Conservation (phyloP, 2,113 vertebrate genomes). For the Pelecanoides urinatrix region DNA sequence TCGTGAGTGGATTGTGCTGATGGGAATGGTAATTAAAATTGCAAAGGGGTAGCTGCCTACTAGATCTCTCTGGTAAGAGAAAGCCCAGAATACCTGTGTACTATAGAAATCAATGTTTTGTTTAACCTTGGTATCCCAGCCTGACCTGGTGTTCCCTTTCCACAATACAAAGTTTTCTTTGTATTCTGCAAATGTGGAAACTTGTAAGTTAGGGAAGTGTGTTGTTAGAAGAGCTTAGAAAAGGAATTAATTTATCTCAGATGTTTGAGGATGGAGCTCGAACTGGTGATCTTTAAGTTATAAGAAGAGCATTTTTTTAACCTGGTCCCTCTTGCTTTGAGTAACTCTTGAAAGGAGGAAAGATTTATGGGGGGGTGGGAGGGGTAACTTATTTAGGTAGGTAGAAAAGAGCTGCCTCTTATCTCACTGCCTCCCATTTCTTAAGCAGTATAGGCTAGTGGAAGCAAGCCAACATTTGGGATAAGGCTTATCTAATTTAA, state of each 20-base stretch:
- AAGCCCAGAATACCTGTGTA: background rate
- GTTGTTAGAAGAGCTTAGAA: background rate
- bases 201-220: background rate
- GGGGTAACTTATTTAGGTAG: background rate
- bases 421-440: background rate
- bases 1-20: accelerated
- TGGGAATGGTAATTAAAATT: background rate
- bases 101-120: background rate
- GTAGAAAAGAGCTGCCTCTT: background rate
- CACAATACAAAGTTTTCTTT: background rate
- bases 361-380: background rate
- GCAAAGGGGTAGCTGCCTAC: background rate
- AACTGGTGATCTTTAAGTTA: background rate
- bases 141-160: background rate
- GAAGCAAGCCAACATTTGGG: background rate
- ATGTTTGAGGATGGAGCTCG: background rate
- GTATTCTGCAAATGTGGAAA: background rate
- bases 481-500: background rate
- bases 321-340: background rate
- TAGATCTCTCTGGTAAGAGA: background rate
- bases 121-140: background rate
- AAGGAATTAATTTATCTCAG: background rate
- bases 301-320: background rate
- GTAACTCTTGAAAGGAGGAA: background rate
- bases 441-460: background rate